Conservation (phyloP, 2,888 invertebrate genomes). For the Bombyx huttoni region DNA sequence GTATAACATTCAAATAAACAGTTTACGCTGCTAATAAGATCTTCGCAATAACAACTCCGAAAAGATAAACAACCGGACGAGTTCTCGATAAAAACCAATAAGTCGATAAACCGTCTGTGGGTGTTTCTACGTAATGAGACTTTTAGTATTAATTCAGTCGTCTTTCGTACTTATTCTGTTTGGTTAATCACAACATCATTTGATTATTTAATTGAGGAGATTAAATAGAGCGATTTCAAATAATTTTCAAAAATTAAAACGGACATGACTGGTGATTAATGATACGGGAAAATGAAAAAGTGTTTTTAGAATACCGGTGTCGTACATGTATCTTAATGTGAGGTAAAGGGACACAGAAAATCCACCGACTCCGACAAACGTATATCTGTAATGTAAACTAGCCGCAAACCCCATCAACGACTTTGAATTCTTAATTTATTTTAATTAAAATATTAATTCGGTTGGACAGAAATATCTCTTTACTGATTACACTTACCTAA, state of each 20-base stretch:
- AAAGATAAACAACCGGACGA: slow-evolving; percentile 44
- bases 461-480: too few species aligned
- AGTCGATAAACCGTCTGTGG: slow-evolving; percentile 33
- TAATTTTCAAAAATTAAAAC: not conserved
- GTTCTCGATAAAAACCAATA: slow-evolving; percentile 51
- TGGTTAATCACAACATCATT: slow-evolving; percentile 26
- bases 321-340: too few species aligned
- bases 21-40: slow-evolving; percentile 26
- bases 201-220: slow-evolving; percentile 29
- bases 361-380: too few species aligned
- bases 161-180: slow-evolving; percentile 26
- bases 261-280: slow-evolving; percentile 9
- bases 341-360: too few species aligned
- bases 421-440: too few species aligned
- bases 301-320: too few species aligned
- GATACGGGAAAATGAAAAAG: slow-evolving; percentile 1
- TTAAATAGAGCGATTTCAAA: slow-evolving; percentile 8
- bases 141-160: slow-evolving; percentile 27
- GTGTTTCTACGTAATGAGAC: slow-evolving; percentile 31
- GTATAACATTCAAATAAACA: slow-evolving; percentile 32
- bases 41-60: slow-evolving; percentile 32
- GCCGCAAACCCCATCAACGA: too few species aligned
- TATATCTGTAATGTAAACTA: too few species aligned
- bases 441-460: too few species aligned
- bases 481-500: too few species aligned